Evolutionary conservation across 2,888 invertebrate species (phyloP).

Genomic region (Trissonchulus latispiculum): DNA sequence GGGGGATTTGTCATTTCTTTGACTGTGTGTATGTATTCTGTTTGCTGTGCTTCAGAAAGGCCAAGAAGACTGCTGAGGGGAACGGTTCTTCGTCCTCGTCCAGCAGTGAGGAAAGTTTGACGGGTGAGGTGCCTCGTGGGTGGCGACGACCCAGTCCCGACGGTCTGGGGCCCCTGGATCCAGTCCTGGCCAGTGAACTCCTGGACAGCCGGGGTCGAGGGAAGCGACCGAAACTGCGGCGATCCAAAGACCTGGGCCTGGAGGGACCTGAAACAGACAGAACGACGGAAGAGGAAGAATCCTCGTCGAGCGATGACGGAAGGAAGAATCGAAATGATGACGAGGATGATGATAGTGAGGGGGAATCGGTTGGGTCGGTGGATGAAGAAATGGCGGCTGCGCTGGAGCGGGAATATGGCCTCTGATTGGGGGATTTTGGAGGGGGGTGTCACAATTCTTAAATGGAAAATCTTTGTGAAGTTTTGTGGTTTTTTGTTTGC

Average conservation of each 20-base stretch:
- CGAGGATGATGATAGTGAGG: conserved; percentile 4
- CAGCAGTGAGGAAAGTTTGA: not conserved
- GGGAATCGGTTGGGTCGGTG: conserved; percentile 19
- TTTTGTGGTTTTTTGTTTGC: no score
- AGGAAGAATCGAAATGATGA: not conserved
- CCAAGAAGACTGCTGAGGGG: no score
- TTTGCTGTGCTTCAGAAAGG: no score
- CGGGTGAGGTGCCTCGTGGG: not conserved
- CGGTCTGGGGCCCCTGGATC: not conserved
- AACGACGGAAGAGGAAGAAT: not conserved
- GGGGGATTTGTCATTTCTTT: no score
- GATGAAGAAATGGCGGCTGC: conserved; percentile 21
- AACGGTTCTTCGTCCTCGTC: no score
- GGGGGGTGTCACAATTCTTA: no score
- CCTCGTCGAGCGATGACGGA: not conserved
- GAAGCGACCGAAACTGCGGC: not conserved
- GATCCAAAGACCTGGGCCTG: not conserved
- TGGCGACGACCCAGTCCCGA: not conserved
- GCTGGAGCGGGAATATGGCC: conserved; percentile 18
- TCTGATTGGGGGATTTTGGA: no score
- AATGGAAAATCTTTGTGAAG: no score
- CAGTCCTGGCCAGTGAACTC: not conserved
- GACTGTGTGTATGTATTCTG: no score
- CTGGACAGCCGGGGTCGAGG: not conserved
- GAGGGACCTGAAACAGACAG: not conserved